A percentile compares a stretch with the other conserved stretches of the same genome.
These are phyloP conservation scores for Latrodectus elegans DNA, from an alignment of 2,888 invertebrate species.

Conservation along the genomic window DNA sequence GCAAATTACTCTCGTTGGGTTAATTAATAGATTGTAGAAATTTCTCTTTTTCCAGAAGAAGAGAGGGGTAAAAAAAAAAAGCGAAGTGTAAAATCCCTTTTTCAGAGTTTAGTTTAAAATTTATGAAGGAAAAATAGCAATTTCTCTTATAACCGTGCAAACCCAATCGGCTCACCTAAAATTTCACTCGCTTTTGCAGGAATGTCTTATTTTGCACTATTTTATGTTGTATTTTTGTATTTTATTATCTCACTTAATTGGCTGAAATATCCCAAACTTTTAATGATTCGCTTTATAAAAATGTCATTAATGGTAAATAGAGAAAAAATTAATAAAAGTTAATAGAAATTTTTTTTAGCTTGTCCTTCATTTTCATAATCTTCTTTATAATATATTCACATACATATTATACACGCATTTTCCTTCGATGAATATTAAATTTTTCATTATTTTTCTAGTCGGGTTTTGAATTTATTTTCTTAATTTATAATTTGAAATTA, in stretches of 20 bases:
- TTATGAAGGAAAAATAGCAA: constrained; percentile 26
- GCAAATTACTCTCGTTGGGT: constrained; percentile 54
- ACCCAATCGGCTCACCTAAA: too few relatives aligned
- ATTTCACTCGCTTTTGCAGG: too few relatives aligned
- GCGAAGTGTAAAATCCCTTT: constrained; percentile 1
- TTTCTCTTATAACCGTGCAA: neutral
- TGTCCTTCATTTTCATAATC: too few relatives aligned
- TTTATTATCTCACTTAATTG: neutral
- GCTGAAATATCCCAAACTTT: neutral
- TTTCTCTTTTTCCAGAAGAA: constrained; percentile 4
- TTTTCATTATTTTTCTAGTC: too few relatives aligned
- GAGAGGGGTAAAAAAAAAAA: constrained; percentile 8
- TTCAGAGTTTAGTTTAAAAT: constrained; percentile 44
- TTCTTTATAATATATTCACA: too few relatives aligned
- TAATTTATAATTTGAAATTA: too few relatives aligned
- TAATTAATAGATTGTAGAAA: constrained; percentile 60
- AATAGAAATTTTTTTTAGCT: neutral
- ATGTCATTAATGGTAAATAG: neutral
- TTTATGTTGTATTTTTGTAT: neutral
- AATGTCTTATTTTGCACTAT: too few relatives aligned
- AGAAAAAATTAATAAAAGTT: neutral
- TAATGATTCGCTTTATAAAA: neutral
- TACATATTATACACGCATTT: too few relatives aligned
- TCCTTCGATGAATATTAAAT: too few relatives aligned
- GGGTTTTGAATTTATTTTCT: too few relatives aligned